Conservation (phyloP, 2,797 vertebrate genomes). For the Lepilemur ruficaudatus region DNA sequence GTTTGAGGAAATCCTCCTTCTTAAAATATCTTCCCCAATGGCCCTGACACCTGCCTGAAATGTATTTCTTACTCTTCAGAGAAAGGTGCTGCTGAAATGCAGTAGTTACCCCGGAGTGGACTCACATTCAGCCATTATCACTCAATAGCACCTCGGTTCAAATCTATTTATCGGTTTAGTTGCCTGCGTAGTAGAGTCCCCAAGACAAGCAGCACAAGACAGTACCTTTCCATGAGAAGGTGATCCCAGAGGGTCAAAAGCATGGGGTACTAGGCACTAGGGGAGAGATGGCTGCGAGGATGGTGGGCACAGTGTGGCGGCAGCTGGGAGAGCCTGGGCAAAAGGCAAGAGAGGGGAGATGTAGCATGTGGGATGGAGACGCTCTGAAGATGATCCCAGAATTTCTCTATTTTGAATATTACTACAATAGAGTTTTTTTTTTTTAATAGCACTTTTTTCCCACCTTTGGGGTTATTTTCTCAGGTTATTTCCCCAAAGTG, state of each 20-base stretch:
- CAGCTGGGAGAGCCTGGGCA: not conserved
- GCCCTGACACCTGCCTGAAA: constrained; percentile 19
- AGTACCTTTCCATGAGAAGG: not conserved
- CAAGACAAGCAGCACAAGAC: not conserved
- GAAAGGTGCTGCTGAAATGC: not conserved
- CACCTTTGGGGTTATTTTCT: not conserved
- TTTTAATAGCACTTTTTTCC: not conserved
- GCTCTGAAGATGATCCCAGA: not conserved
- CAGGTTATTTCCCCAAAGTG: constrained; percentile 3
- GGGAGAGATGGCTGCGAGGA: not conserved
- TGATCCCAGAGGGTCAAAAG: not conserved
- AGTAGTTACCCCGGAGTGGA: not conserved
- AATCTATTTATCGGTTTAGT: not conserved
- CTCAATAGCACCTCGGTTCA: not conserved
- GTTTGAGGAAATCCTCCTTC: constrained; percentile 74
- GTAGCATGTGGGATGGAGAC: not conserved
- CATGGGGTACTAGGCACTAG: not conserved
- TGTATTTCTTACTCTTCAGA: not conserved
- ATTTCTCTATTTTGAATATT: not conserved
- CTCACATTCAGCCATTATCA: not conserved
- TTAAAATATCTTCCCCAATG: constrained; percentile 65
- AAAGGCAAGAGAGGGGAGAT: not conserved
- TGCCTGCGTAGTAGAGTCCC: not conserved
- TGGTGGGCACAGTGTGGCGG: not conserved
- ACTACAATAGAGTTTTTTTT: not conserved